Evolutionary conservation across 2,888 invertebrate genomes (phyloP).

Genomic region (Cheilosia pagana): DNA sequence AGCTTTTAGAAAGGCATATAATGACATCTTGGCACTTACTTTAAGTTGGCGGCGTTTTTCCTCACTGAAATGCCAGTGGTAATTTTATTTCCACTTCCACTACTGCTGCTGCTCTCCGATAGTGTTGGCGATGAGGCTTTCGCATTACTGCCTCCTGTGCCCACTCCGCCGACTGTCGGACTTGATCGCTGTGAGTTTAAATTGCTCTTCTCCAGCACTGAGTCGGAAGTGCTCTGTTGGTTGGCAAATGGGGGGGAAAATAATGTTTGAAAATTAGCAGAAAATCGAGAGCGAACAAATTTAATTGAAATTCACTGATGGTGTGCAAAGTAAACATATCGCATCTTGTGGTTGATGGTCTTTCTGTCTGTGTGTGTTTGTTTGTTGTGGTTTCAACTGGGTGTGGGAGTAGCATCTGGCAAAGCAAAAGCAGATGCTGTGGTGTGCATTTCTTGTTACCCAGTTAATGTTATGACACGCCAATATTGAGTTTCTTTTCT

Average conservation of each 20-base stretch:
- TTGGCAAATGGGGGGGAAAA: conserved; percentile 1
- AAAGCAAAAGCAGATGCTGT: conserved; percentile 23
- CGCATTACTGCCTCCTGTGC: conserved; percentile 70
- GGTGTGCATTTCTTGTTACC: conserved; percentile 31
- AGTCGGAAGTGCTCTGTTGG: conserved; percentile 86
- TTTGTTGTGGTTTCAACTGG: conserved; percentile 34
- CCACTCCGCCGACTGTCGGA: conserved; percentile 63
- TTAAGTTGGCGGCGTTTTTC: conserved; percentile 82
- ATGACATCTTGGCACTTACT: conserved; percentile 78
- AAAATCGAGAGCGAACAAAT: conserved; percentile 50
- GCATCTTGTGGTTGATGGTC: neutral
- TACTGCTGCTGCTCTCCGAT: conserved; percentile 80
- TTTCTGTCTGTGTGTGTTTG: neutral
- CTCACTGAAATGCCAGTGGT: conserved; percentile 79
- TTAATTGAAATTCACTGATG: conserved; percentile 65
- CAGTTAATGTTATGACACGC: conserved; percentile 30
- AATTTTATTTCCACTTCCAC: conserved; percentile 73
- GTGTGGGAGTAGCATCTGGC: conserved; percentile 37
- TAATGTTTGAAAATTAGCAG: conserved; percentile 42
- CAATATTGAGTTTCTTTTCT: conserved; percentile 30
- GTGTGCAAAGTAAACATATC: conserved; percentile 48
- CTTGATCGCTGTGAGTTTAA: conserved; percentile 77
- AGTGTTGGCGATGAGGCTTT: conserved; percentile 81
- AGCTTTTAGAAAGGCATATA: neutral
- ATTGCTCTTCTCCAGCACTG: conserved; percentile 84